A percentile compares a stretch with the other conserved stretches of the same genome.
phyloP scores from a whole-genome alignment of 2,113 vertebrate species.

The Erinaceus europaeus region DNA sequence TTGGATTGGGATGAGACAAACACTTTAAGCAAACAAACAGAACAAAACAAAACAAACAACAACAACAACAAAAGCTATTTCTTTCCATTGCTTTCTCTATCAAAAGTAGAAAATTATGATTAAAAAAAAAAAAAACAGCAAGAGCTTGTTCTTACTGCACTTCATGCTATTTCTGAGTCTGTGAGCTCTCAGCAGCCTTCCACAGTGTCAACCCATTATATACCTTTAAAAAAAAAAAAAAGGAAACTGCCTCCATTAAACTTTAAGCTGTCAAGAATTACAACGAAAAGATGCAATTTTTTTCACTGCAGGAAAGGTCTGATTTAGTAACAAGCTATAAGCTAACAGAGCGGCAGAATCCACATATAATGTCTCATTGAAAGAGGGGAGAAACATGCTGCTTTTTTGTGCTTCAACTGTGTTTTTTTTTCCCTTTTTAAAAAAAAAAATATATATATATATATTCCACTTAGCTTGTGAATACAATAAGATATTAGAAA shows the following conservation, averaged over 20 bases:
- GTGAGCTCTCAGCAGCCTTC: slow-evolving; percentile 69
- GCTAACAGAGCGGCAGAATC: slow-evolving; percentile 68
- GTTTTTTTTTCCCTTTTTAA: slow-evolving; percentile 15
- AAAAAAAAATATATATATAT: slow-evolving; percentile 28
- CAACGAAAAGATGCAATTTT: slow-evolving; percentile 73
- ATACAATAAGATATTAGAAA: slow-evolving; percentile 32
- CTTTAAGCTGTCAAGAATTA: slow-evolving; percentile 68
- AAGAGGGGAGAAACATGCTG: slow-evolving; percentile 45
- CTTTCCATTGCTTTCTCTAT: slow-evolving; percentile 30
- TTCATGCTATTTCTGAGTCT: slow-evolving; percentile 70
- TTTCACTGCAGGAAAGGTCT: slow-evolving; percentile 74
- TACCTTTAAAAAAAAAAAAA: slow-evolving; percentile 70
- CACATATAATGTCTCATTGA: slow-evolving; percentile 55
- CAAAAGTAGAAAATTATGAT: slow-evolving; percentile 61
- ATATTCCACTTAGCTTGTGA: slow-evolving; percentile 46
- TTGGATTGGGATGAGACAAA: slow-evolving; percentile 3
- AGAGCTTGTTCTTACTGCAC: slow-evolving; percentile 43
- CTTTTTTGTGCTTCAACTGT: slow-evolving; percentile 21
- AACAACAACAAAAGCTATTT: slow-evolving; percentile 57
- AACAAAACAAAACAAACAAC: too few relatives aligned
- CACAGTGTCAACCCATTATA: slow-evolving; percentile 63
- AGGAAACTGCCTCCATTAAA: slow-evolving; percentile 72
- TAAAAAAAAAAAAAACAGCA: slow-evolving; percentile 32
- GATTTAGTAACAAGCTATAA: slow-evolving; percentile 73
- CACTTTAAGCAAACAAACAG: slow-evolving; percentile 58